phyloP scores from a whole-genome alignment of 2,888 invertebrate genomes.

The Zhuqinia jingwanae region DNA sequence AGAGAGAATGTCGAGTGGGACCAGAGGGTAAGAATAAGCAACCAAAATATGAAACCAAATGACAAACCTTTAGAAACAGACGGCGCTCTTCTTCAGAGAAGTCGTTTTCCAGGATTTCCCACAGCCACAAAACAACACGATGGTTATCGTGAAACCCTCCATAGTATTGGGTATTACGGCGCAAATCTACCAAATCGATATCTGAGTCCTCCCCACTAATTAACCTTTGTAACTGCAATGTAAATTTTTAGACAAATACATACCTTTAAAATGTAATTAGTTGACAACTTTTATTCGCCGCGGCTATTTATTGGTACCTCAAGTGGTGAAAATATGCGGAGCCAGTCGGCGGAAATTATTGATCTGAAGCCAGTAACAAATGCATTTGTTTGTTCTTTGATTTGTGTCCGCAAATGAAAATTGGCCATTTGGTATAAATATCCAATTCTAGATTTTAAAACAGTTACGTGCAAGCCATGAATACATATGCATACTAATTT shows the following conservation, averaged over 20 bases:
- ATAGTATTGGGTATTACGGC: slow-evolving; percentile 98
- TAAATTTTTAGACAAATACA: no score
- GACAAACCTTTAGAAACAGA: slow-evolving; percentile 93
- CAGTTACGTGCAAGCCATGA: no score
- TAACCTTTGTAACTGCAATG: slow-evolving; percentile 89
- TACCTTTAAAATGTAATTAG: no score
- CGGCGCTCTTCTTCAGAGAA: slow-evolving; percentile 95
- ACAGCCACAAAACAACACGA: slow-evolving; percentile 98
- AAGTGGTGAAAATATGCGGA: slow-evolving; percentile 96
- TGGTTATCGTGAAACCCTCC: slow-evolving; percentile 99
- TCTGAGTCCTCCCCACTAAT: slow-evolving; percentile 98
- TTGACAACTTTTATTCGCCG: not conserved
- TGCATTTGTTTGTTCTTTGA: slow-evolving; percentile 97
- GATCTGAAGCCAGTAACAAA: slow-evolving; percentile 98
- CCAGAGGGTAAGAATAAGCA: not conserved
- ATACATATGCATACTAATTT: not conserved
- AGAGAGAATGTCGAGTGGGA: not conserved
- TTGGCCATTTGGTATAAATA: slow-evolving; percentile 99
- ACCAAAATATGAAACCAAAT: not conserved
- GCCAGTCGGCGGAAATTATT: slow-evolving; percentile 97
- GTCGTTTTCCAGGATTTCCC: slow-evolving; percentile 97
- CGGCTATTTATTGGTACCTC: slow-evolving; percentile 84
- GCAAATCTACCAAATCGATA: slow-evolving; percentile 91
- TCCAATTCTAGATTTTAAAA: slow-evolving; percentile 95
- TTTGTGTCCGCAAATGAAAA: slow-evolving; percentile 98